Conservation (phyloP, 2,797 vertebrate species). For the Chelon labrosus region DNA sequence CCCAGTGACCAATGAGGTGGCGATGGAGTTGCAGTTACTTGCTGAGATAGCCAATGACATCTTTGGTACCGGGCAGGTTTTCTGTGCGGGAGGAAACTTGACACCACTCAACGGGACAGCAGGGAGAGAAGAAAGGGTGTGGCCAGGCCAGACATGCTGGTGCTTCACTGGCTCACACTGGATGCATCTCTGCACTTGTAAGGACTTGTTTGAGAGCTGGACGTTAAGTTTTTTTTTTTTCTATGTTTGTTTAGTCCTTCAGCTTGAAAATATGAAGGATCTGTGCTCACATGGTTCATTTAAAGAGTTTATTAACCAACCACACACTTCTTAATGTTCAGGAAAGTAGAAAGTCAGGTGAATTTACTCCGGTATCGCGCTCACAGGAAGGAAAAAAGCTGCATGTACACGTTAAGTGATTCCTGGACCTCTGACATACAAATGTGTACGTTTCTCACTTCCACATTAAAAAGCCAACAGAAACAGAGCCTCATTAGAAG, state of each 20-base stretch:
- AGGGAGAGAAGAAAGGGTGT: constrained; percentile 72
- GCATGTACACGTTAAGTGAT: not conserved
- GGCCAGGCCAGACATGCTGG: constrained; percentile 74
- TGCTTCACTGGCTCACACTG: constrained; percentile 55
- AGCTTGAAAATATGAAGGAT: constrained; percentile 12
- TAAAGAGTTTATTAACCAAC: not conserved
- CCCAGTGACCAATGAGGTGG: constrained; percentile 71
- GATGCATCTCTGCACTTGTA: constrained; percentile 24
- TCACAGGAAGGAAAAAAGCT: too few species aligned
- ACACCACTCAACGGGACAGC: constrained; percentile 73
- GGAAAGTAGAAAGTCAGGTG: not conserved
- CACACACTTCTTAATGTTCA: not conserved
- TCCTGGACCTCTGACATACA: constrained; percentile 37
- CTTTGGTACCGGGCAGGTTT: constrained; percentile 79
- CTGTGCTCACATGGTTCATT: not conserved
- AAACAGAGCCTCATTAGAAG: constrained; percentile 16
- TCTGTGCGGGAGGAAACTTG: constrained; percentile 72
- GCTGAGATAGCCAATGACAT: constrained; percentile 74
- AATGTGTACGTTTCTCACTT: constrained; percentile 43
- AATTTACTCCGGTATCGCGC: not conserved
- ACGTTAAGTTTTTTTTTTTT: constrained; percentile 13
- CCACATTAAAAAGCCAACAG: constrained; percentile 14
- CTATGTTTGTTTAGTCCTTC: not conserved
- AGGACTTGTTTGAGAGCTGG: constrained; percentile 45
- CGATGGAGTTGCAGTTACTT: constrained; percentile 65